A percentile compares a stretch with the other conserved stretches of the same genome.
phyloP scores from a whole-genome alignment of 2,888 invertebrate genomes.

The Coelinius sp. region DNA sequence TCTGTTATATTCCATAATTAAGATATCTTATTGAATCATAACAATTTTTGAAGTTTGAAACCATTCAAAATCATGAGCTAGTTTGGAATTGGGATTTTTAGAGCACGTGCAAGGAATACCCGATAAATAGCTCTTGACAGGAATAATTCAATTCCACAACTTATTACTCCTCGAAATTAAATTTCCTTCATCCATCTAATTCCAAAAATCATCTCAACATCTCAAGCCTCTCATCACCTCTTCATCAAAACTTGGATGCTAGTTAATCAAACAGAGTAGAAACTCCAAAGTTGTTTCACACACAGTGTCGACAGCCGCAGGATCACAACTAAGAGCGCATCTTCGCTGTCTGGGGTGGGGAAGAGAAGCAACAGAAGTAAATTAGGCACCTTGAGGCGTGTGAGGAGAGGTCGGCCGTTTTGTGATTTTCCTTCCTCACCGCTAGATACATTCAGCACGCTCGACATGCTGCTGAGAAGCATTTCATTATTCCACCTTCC shows the following conservation, averaged over 20 bases:
- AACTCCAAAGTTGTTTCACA: slow-evolving; percentile 5
- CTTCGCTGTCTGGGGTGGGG: not conserved
- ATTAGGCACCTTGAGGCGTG: slow-evolving; percentile 37
- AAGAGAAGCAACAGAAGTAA: slow-evolving; percentile 39
- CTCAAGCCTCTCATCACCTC: not conserved
- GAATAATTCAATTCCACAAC: not conserved
- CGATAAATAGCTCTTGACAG: no score
- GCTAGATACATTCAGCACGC: slow-evolving; percentile 28
- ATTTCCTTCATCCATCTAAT: not conserved
- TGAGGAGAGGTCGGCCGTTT: slow-evolving; percentile 14
- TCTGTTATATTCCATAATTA: no score
- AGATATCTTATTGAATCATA: no score
- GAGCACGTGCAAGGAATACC: no score
- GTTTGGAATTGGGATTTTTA: not conserved
- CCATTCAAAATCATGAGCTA: no score
- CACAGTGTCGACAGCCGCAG: not conserved
- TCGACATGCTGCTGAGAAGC: slow-evolving; percentile 43
- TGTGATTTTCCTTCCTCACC: slow-evolving; percentile 35
- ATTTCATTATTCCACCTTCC: slow-evolving; percentile 53
- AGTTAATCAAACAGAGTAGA: not conserved
- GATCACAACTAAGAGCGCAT: not conserved
- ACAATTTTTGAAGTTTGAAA: no score
- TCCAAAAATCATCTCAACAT: not conserved
- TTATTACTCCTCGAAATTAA: not conserved
- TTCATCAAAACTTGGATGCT: not conserved